phyloP scores from a whole-genome alignment of 2,797 vertebrate species.

The Psittacula derbiana region DNA sequence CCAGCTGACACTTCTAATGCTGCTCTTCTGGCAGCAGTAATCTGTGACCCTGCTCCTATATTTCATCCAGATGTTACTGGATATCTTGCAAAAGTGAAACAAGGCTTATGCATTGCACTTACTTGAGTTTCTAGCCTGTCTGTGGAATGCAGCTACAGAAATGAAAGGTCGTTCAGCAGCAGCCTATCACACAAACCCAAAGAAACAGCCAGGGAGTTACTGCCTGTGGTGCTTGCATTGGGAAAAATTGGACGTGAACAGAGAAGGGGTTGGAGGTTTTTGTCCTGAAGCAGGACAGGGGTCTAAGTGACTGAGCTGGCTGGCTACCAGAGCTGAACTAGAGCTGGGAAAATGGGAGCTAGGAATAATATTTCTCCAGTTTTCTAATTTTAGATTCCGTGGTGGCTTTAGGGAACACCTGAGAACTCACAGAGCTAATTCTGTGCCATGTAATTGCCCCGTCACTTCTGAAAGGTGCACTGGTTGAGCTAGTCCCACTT shows the following conservation, averaged over 20 bases:
- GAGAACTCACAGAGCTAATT: not conserved
- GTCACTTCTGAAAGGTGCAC: not conserved
- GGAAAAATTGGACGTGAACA: not conserved
- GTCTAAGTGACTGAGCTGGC: not conserved
- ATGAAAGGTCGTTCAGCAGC: not conserved
- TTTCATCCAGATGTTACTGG: not conserved
- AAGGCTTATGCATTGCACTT: not conserved
- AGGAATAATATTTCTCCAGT: not conserved
- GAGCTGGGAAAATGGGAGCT: not conserved
- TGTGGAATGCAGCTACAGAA: not conserved
- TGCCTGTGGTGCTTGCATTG: not conserved
- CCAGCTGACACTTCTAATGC: not conserved
- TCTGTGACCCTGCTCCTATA: not conserved
- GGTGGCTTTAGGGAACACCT: not conserved
- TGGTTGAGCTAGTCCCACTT: not conserved
- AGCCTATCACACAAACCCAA: not conserved
- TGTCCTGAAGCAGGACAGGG: not conserved
- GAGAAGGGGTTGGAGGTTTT: not conserved
- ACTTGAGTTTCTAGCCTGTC: not conserved
- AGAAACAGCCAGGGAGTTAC: not conserved
- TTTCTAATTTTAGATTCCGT: not conserved
- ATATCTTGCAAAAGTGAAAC: not conserved
- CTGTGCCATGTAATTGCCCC: accelerated
- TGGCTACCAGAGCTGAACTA: not conserved
- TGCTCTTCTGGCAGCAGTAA: not conserved